phyloP scores from a whole-genome alignment of 2,113 vertebrate species.

The Lepidothrix coronata region DNA sequence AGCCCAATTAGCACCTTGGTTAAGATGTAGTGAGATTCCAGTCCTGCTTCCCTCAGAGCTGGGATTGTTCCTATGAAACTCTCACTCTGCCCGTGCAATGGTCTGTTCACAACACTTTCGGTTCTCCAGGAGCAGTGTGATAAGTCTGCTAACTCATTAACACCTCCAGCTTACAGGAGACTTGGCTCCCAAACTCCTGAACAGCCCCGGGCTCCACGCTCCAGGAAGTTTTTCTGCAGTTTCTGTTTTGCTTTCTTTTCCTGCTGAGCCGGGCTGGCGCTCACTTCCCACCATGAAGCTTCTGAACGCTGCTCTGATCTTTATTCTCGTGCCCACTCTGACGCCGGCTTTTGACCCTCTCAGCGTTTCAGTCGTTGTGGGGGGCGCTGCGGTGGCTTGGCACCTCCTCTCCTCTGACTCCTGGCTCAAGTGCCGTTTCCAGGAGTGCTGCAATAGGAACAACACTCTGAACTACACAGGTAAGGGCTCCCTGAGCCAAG shows the following conservation, averaged over 20 bases:
- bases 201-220: not conserved
- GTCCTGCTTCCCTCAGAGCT: not conserved
- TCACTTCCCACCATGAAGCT: slow-evolving; percentile 7
- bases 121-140: not conserved
- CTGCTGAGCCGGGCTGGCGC: not conserved
- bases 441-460: not conserved
- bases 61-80: not conserved
- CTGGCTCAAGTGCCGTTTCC: slow-evolving; percentile 14
- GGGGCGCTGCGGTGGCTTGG: not conserved
- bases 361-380: not conserved
- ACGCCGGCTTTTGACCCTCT: not conserved
- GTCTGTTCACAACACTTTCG: not conserved
- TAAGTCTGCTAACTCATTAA: not conserved
- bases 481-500: not conserved
- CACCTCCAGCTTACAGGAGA: not conserved
- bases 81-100: not conserved
- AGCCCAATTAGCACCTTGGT: not conserved
- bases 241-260: slow-evolving; percentile 17
- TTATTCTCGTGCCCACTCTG: not conserved
- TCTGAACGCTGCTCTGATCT: not conserved
- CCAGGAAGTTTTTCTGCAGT: not conserved
- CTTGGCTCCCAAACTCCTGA: not conserved
- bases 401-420: not conserved
- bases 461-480: not conserved
- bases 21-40: not conserved